Conservation (phyloP, 2,888 invertebrate genomes). For the Drosophila fungiperda region DNA sequence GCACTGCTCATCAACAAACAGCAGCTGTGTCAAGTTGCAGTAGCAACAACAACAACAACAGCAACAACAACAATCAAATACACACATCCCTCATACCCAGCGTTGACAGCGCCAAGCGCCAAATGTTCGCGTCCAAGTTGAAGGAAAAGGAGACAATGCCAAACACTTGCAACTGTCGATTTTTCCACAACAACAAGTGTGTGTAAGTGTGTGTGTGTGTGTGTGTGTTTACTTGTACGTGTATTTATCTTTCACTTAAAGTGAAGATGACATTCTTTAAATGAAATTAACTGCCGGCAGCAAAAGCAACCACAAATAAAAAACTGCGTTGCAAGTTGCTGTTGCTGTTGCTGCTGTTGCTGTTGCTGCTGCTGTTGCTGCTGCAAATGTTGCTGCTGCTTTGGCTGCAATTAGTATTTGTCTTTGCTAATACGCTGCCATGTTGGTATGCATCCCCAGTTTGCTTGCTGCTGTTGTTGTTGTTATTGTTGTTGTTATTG, state of each 20-base stretch:
- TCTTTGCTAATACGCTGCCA: slow-evolving; percentile 81
- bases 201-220: slow-evolving; percentile 13
- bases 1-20: slow-evolving; percentile 31
- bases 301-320: slow-evolving; percentile 44
- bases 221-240: slow-evolving; percentile 30
- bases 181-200: slow-evolving; percentile 33
- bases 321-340: slow-evolving; percentile 36
- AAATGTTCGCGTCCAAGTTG: slow-evolving; percentile 58
- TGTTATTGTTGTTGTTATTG: slow-evolving; percentile 45
- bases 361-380: slow-evolving; percentile 31
- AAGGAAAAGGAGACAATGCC: slow-evolving; percentile 67
- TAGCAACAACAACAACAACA: slow-evolving; percentile 6
- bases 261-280: slow-evolving; percentile 84
- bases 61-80: slow-evolving; percentile 33
- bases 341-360: slow-evolving; percentile 16
- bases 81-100: slow-evolving; percentile 71
- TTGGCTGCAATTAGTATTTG: slow-evolving; percentile 82
- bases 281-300: slow-evolving; percentile 83
- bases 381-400: slow-evolving; percentile 62
- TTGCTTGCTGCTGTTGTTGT: slow-evolving; percentile 37
- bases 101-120: slow-evolving; percentile 44
- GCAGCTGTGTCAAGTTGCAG: slow-evolving; percentile 17
- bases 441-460: slow-evolving; percentile 76
- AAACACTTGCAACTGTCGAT: slow-evolving; percentile 64
- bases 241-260: slow-evolving; percentile 84